Base-by-base conservation (phyloP, 2,113 vertebrate species). In the Nyctereutes procyonoides region DNA sequence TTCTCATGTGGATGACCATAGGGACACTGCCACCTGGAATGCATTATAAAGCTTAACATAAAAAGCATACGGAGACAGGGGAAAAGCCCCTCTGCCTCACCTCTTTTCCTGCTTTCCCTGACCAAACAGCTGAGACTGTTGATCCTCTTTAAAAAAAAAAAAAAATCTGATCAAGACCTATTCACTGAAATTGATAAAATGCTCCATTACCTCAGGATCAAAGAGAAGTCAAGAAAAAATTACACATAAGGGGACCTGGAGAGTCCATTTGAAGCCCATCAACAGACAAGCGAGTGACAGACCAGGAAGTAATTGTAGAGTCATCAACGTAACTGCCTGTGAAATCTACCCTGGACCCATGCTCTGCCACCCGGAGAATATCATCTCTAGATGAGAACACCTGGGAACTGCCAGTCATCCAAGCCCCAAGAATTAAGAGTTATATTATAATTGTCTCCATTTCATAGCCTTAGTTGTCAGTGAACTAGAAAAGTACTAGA, bases 121-220 rank as follows among this genome's bases (percentile, higher is more conserved):
- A 71, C 85, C 77, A 76, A 93, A 88, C 22, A 95, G 63, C 94
- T 94, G 85, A 96, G 67, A 89, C 86, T 93, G 88, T 96, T 76
- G 90, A 95, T 94, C 86, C 97, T 96, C 56, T 56, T 69, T 14
- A 10, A 5, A 20, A 53, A 55, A 63, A 85, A 93, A 91, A 93
- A 94, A 88, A 93, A 95, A 93, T 80, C 65, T 97, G 97, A 97
- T 98, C 93, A 96, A 95, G 77, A 96, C 91, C 53, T 97, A 95
- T 91, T 97, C 94, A 93, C 77, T 90, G 82, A 95, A 98, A 98
- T 98, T 98, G 97, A 98, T 98, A 96, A 98, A 98, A 98, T 95
- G 96, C 97, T 90, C 94, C 93, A 98, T 98, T 98, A 98, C 97
- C 55, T 97, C 58, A 94, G 87, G 97, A 97, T 98, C 97, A 98